Evolutionary conservation across 2,797 vertebrate genomes (phyloP).

Genomic region (Falco cherrug): DNA sequence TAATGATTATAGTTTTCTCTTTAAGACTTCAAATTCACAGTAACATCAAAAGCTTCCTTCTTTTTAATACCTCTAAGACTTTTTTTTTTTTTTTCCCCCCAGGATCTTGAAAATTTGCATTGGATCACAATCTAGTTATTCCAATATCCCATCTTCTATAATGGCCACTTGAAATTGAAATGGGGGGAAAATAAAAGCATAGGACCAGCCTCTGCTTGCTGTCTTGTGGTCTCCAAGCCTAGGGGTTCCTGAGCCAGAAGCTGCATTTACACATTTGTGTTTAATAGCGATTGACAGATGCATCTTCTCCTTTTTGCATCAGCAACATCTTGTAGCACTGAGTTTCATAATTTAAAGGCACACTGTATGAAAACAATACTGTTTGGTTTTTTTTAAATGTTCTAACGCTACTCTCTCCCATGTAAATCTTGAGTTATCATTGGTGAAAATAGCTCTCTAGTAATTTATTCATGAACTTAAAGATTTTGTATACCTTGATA

Average conservation of each 20-base stretch:
- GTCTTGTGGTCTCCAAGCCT: not conserved
- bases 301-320: not conserved
- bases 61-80: not conserved
- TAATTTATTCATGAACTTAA: not conserved
- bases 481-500: not conserved
- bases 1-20: not conserved
- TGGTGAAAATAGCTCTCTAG: not conserved
- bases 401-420: not conserved
- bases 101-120: not conserved
- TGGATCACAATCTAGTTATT: not conserved
- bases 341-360: not conserved
- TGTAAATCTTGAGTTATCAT: not conserved
- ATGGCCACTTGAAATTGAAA: not conserved
- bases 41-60: not conserved
- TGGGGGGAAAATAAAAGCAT: not conserved
- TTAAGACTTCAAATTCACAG: not conserved
- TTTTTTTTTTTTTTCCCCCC: not conserved
- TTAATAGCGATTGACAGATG: not conserved
- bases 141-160: not conserved
- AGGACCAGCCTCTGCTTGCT: not conserved
- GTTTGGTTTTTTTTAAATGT: not conserved
- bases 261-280: not conserved
- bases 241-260: not conserved
- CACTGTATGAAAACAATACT: not conserved
- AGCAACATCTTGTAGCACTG: not conserved